Percentiles rank a stretch among this genome's conserved stretches.
These are phyloP conservation scores for Lipophrys pholis DNA, from an alignment of 2,113 vertebrate genomes.

Conservation along the genomic window DNA sequence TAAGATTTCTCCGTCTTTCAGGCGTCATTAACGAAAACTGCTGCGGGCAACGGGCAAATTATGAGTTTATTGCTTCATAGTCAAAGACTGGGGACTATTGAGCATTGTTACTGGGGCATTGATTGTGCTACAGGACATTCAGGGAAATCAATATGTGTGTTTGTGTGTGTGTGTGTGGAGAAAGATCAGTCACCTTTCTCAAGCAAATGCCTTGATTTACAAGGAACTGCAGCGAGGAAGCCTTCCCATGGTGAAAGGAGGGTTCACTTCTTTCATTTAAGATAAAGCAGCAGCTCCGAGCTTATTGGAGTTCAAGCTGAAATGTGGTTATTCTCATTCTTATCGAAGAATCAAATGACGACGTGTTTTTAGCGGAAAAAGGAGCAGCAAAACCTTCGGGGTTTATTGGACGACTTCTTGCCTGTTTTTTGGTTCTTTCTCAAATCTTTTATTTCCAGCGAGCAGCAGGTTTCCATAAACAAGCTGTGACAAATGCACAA, in stretches of 20 bases:
- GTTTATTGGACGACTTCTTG: neutral
- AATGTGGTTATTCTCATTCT: neutral
- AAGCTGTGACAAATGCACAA: no score
- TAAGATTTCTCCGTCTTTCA: slow-evolving; percentile 57
- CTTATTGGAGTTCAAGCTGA: neutral
- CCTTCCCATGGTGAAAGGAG: neutral
- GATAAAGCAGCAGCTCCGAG: neutral
- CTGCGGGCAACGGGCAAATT: slow-evolving; percentile 37
- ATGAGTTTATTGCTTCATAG: slow-evolving; percentile 26
- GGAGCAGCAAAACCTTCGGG: neutral
- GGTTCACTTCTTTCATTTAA: neutral
- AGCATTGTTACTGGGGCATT: slow-evolving; percentile 50
- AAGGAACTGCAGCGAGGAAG: slow-evolving; percentile 12
- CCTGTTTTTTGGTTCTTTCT: neutral
- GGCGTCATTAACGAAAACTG: slow-evolving; percentile 59
- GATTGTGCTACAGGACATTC: slow-evolving; percentile 37
- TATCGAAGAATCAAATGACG: neutral
- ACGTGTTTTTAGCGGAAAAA: neutral
- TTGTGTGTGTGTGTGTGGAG: slow-evolving; percentile 10
- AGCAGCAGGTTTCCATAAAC: no score
- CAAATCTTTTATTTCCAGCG: no score
- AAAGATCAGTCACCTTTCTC: slow-evolving; percentile 39
- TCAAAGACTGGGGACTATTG: slow-evolving; percentile 13
- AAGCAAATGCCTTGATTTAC: slow-evolving; percentile 49
- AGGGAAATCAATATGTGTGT: slow-evolving; percentile 42